Percentiles rank a stretch among this genome's conserved stretches.
These are phyloP conservation scores for Poecile montanus DNA, from an alignment of 2,797 vertebrate genomes.

Conservation along the genomic window DNA sequence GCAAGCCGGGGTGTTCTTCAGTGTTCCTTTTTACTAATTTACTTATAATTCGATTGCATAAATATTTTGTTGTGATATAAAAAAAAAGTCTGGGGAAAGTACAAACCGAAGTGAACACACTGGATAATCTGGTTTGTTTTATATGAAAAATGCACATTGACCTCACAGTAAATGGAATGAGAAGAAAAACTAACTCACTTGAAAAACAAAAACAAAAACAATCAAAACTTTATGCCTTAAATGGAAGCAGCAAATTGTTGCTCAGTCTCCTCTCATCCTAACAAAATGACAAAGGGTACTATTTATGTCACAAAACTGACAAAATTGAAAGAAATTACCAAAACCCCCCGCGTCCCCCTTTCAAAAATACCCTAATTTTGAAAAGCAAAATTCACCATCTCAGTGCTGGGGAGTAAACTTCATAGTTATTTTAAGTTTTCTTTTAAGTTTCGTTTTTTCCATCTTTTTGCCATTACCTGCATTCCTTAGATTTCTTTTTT, in stretches of 20 bases:
- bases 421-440: slow-evolving; percentile 71
- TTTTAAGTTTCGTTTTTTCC: slow-evolving; percentile 71
- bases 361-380: slow-evolving; percentile 2
- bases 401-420: slow-evolving; percentile 71
- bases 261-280: slow-evolving; percentile 10
- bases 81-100: neutral
- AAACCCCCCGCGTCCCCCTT: slow-evolving; percentile 61
- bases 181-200: neutral
- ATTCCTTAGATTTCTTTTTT: slow-evolving; percentile 73
- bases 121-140: slow-evolving; percentile 48
- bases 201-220: neutral
- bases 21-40: neutral
- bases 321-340: slow-evolving; percentile 8
- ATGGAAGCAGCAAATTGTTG: slow-evolving; percentile 17
- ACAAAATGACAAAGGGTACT: neutral
- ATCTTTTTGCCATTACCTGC: slow-evolving; percentile 75
- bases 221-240: neutral
- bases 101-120: neutral
- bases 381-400: slow-evolving; percentile 42
- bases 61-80: neutral
- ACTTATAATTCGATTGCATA: neutral
- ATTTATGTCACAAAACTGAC: slow-evolving; percentile 1
- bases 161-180: neutral
- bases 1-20: neutral
- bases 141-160: slow-evolving; percentile 57